These are phyloP conservation scores for Lanius ludovicianus DNA, from an alignment of 2,113 vertebrate species.

Conservation along the genomic window DNA sequence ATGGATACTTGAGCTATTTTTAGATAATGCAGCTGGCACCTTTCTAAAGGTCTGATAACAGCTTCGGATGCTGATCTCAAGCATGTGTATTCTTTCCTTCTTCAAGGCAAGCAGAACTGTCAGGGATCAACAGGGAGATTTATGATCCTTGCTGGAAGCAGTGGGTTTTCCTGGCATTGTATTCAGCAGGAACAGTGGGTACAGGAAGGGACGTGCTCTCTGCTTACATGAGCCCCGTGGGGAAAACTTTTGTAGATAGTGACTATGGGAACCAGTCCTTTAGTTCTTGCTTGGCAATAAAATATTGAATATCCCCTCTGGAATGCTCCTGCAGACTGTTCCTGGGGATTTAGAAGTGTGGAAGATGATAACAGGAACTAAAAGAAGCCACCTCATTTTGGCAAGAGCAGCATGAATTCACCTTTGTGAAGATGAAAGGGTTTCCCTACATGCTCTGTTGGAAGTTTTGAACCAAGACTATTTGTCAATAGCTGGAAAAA, in stretches of 20 bases:
- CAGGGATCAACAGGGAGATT: slow-evolving; percentile 33
- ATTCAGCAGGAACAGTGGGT: background rate
- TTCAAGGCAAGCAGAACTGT: slow-evolving; percentile 43
- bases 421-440: background rate
- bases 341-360: background rate
- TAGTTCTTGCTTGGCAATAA: slow-evolving; percentile 42
- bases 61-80: slow-evolving; percentile 12
- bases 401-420: background rate
- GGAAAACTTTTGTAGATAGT: slow-evolving; percentile 27
- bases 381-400: background rate
- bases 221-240: background rate
- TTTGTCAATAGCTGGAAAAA: background rate
- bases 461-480: background rate
- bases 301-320: slow-evolving; percentile 48
- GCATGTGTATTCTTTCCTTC: background rate
- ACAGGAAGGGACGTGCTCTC: background rate
- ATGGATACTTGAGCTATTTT: slow-evolving; percentile 27
- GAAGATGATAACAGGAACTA: background rate
- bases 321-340: slow-evolving; percentile 18
- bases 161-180: slow-evolving; percentile 11
- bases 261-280: slow-evolving; percentile 30
- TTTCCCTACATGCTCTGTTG: background rate
- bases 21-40: slow-evolving; percentile 10
- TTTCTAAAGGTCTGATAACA: slow-evolving; percentile 5
- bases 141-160: background rate